Evolutionary conservation across 2,797 vertebrate genomes (phyloP).

Genomic region (Labroides dimidiatus): DNA sequence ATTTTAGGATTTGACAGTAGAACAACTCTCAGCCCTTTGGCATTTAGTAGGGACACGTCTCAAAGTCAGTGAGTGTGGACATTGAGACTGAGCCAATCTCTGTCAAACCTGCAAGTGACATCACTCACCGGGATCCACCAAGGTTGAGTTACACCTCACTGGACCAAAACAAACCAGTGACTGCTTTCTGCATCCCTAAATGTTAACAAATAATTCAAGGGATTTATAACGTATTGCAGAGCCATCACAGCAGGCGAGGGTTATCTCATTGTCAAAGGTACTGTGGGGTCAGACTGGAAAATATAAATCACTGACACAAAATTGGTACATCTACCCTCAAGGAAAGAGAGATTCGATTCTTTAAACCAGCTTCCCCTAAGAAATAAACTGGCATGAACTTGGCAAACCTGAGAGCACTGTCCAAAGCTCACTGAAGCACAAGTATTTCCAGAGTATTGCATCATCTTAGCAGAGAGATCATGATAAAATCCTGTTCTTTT

Average conservation of each 20-base stretch:
- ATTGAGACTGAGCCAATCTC: no score
- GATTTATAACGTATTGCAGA: background rate
- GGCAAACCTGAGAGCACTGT: conserved; percentile 4
- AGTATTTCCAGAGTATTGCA: conserved; percentile 33
- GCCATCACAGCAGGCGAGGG: background rate
- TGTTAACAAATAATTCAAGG: background rate
- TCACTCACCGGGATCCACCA: no score
- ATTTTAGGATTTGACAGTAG: no score
- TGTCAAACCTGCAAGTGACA: no score
- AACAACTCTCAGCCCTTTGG: no score
- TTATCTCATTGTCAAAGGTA: background rate
- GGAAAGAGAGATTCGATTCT: background rate
- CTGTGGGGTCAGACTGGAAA: background rate
- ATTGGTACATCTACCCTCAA: background rate
- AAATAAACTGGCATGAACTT: conserved; percentile 5
- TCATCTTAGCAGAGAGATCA: conserved; percentile 29
- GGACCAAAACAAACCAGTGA: background rate
- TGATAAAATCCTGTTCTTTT: conserved; percentile 15
- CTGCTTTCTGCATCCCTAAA: background rate
- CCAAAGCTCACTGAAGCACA: background rate
- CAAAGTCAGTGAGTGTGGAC: no score
- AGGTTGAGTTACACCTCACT: no score
- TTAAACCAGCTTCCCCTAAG: background rate
- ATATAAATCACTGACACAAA: background rate
- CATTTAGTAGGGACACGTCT: no score